Percentiles rank a stretch among this genome's conserved stretches.
Conservation (phyloP, 2,888 invertebrate species). For the Hirtodrosophila duncani region DNA sequence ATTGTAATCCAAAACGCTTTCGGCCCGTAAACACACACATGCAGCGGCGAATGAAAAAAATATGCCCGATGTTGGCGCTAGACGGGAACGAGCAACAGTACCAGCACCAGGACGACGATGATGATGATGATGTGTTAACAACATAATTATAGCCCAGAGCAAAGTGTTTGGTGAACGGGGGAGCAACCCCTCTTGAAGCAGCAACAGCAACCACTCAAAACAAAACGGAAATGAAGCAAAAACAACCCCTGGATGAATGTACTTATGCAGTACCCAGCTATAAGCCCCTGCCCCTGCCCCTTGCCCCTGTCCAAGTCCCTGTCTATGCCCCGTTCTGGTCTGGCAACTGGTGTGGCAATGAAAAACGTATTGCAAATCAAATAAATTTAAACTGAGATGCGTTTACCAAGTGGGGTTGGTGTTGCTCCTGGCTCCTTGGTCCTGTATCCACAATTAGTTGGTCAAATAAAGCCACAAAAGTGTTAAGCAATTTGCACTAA, state of each 20-base stretch:
- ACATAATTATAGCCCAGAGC: conserved; percentile 75
- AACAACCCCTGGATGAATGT: conserved; percentile 56
- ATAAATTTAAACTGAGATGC: conserved; percentile 69
- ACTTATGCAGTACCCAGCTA: conserved; percentile 50
- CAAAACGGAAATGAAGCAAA: conserved; percentile 63
- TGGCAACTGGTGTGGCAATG: conserved; percentile 59
- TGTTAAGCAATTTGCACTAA: conserved; percentile 69
- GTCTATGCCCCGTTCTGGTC: too few species aligned
- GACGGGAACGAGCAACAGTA: conserved; percentile 9
- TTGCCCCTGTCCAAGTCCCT: not conserved
- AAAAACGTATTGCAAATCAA: conserved; percentile 70
- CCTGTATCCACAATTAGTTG: conserved; percentile 63
- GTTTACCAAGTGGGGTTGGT: conserved; percentile 26
- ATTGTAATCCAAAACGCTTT: conserved; percentile 69
- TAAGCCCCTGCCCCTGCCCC: conserved; percentile 12
- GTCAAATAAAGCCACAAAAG: conserved; percentile 70
- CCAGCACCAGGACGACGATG: conserved; percentile 35
- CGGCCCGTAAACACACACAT: conserved; percentile 35
- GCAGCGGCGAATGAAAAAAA: conserved; percentile 16
- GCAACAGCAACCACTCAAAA: conserved; percentile 51
- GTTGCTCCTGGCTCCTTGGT: conserved; percentile 4
- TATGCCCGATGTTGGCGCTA: conserved; percentile 23
- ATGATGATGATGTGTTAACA: conserved; percentile 76
- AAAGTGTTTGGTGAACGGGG: conserved; percentile 49
- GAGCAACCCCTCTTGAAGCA: conserved; percentile 47